phyloP scores from a whole-genome alignment of 1,140 invertebrate genomes.

The Drosophila ambigua region DNA sequence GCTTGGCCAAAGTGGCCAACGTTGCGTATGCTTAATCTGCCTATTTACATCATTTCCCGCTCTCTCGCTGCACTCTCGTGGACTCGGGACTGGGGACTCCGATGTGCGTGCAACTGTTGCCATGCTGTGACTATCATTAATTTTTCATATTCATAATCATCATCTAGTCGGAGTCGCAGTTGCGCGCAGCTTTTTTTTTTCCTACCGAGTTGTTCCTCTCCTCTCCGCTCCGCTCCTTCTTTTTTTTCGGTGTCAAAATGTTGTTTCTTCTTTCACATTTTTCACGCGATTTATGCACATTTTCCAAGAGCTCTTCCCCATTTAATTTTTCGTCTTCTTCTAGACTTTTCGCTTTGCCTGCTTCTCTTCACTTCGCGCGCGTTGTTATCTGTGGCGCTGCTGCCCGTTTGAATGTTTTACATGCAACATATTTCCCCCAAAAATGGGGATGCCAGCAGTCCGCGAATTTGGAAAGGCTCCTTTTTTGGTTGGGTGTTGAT shows the following conservation, averaged over 20 bases:
- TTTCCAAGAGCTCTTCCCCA: constrained; percentile 36
- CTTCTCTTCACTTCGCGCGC: constrained; percentile 4
- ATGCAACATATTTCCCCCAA: constrained; percentile 52
- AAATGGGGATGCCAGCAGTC: constrained; percentile 13
- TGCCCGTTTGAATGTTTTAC: constrained; percentile 47
- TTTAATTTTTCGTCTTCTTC: constrained; percentile 34
- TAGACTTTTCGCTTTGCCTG: constrained; percentile 9
- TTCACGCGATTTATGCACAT: constrained; percentile 76
- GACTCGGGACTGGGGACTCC: constrained; percentile 8
- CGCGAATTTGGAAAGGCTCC: constrained; percentile 67
- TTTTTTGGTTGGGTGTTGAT: constrained; percentile 69
- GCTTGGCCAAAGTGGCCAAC: constrained; percentile 59
- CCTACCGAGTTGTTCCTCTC: constrained; percentile 35
- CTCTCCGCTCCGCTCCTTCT: constrained; percentile 15
- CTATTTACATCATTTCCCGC: constrained; percentile 61
- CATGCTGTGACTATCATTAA: constrained; percentile 82
- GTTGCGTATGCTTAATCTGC: constrained; percentile 78
- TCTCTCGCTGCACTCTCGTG: constrained; percentile 10
- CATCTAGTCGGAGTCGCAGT: constrained; percentile 53
- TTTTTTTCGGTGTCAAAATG: constrained; percentile 73
- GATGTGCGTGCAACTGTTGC: constrained; percentile 74
- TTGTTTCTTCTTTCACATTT: constrained; percentile 78
- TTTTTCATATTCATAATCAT: constrained; percentile 82
- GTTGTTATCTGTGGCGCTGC: constrained; percentile 23
- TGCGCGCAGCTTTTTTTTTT: too few relatives aligned